These are phyloP conservation scores for Anguilla rostrata DNA, from an alignment of 2,113 vertebrate genomes.

Conservation along the genomic window DNA sequence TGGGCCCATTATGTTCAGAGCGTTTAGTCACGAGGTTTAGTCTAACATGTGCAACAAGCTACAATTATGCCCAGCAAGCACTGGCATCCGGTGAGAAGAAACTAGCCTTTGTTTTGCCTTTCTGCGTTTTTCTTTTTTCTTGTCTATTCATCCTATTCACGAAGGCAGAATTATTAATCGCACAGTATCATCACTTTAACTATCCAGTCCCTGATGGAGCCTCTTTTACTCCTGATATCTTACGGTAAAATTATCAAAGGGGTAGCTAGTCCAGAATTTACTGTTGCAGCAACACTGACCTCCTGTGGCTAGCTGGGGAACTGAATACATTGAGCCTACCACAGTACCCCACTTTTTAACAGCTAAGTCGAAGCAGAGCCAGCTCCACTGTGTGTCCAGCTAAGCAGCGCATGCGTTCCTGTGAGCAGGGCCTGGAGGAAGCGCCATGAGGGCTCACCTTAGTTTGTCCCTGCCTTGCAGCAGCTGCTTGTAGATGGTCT, in stretches of 20 bases:
- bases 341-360: not conserved
- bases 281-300: slow-evolving; percentile 50
- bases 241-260: slow-evolving; percentile 14
- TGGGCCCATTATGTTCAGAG: too few species aligned
- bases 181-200: not conserved
- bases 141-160: not conserved
- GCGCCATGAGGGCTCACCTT: slow-evolving; percentile 56
- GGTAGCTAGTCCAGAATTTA: not conserved
- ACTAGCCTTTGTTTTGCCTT: too few species aligned
- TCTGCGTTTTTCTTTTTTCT: not conserved
- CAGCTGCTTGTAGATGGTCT: slow-evolving; percentile 84
- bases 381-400: not conserved
- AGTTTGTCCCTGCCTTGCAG: slow-evolving; percentile 76
- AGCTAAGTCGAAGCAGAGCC: not conserved
- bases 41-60: too few species aligned
- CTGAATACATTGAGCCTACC: slow-evolving; percentile 31
- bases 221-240: not conserved
- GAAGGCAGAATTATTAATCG: not conserved
- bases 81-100: too few species aligned
- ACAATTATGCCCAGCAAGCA: too few species aligned
- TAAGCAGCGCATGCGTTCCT: not conserved
- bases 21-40: too few species aligned
- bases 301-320: slow-evolving; percentile 54
- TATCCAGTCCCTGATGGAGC: not conserved
- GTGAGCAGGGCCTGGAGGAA: not conserved